A percentile compares a stretch with the other conserved stretches of the same genome.
phyloP scores from a whole-genome alignment of 2,888 invertebrate genomes.

The Rhingia campestris region DNA sequence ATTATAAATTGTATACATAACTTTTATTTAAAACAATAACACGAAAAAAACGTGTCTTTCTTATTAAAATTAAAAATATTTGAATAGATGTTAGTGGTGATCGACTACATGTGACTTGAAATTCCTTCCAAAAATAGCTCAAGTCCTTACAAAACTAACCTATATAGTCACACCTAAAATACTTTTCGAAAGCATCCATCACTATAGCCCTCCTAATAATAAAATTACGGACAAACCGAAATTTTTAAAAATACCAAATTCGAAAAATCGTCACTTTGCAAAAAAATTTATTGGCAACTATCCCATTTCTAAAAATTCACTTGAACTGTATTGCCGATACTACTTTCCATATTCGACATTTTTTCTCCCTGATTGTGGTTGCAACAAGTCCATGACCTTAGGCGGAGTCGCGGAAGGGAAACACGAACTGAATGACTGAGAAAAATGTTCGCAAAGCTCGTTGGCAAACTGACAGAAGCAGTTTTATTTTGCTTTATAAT shows the following conservation, averaged over 20 bases:
- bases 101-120: background rate
- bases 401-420: conserved; percentile 7
- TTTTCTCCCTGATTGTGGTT: background rate
- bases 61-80: no score
- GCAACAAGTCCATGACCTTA: conserved; percentile 6
- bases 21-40: no score
- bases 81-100: background rate
- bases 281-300: background rate
- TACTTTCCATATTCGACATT: background rate
- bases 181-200: conserved; percentile 1
- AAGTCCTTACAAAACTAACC: background rate
- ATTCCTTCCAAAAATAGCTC: background rate
- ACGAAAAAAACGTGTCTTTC: no score
- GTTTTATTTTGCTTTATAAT: background rate
- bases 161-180: background rate
- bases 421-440: conserved; percentile 1
- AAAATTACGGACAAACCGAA: background rate
- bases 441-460: background rate
- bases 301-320: conserved; percentile 7
- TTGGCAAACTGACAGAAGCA: background rate
- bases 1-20: no score
- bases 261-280: background rate
- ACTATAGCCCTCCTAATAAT: background rate
- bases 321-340: background rate
- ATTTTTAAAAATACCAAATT: background rate